Conservation (phyloP, 2,888 invertebrate genomes). For the Agrilus mali region DNA sequence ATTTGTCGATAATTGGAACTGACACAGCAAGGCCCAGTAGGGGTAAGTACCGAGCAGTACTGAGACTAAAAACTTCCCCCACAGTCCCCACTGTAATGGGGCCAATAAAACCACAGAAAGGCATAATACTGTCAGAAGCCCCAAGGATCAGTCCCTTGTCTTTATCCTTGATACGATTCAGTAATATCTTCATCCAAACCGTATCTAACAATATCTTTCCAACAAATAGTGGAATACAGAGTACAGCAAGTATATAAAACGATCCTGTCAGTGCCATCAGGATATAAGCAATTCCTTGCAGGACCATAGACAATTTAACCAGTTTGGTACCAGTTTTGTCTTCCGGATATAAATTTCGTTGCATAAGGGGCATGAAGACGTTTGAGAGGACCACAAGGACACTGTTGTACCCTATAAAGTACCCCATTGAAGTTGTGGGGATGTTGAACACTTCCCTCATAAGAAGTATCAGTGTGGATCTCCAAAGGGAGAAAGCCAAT, state of each 20-base stretch:
- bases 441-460: constrained; percentile 37
- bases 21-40: constrained; percentile 6
- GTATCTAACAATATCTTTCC: constrained; percentile 41
- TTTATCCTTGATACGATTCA: constrained; percentile 35
- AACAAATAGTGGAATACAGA: constrained; percentile 39
- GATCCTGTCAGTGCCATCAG: too few relatives aligned
- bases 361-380: constrained; percentile 38
- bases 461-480: constrained; percentile 39
- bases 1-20: too few relatives aligned
- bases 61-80: constrained; percentile 36
- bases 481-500: constrained; percentile 42
- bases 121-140: constrained; percentile 44
- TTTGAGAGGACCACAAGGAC: constrained; percentile 37
- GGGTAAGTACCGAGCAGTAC: constrained; percentile 23
- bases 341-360: constrained; percentile 33
- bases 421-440: constrained; percentile 43
- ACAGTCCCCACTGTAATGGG: constrained; percentile 43
- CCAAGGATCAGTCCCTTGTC: constrained; percentile 48
- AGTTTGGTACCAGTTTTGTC: constrained; percentile 35
- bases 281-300: constrained; percentile 34
- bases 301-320: constrained; percentile 18
- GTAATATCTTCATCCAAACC: constrained; percentile 41
- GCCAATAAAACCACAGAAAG: constrained; percentile 41
- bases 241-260: constrained; percentile 20
- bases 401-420: constrained; percentile 45